A percentile compares a stretch with the other conserved stretches of the same genome.
Conservation (phyloP, 2,113 vertebrate genomes). For the Phylloscopus trochilus region DNA sequence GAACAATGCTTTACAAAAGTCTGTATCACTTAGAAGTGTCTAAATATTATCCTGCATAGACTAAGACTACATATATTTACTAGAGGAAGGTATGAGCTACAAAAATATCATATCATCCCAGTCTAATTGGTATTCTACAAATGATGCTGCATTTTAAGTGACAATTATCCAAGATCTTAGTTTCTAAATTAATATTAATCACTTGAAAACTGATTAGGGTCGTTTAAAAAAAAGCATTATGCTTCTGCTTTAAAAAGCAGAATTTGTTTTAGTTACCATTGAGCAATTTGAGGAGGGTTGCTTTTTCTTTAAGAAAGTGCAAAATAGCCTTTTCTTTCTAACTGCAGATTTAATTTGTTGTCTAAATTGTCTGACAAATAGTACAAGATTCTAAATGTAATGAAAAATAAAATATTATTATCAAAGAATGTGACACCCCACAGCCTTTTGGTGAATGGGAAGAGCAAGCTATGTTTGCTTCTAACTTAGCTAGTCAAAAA, state of each 20-base stretch:
- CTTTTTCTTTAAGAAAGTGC: background rate
- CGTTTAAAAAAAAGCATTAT: background rate
- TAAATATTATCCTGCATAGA: background rate
- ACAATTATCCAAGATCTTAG: background rate
- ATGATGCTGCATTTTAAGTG: background rate
- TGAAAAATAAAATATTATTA: background rate
- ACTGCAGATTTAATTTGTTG: background rate
- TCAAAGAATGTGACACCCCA: background rate
- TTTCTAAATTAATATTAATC: slow-evolving; percentile 24
- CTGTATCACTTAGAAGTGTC: background rate
- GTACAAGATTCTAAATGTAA: background rate
- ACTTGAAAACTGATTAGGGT: background rate
- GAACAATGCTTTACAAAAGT: background rate
- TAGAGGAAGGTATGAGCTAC: background rate
- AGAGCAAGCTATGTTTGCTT: background rate
- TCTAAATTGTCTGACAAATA: background rate
- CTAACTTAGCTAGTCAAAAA: background rate
- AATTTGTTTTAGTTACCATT: background rate
- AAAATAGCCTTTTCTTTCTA: background rate
- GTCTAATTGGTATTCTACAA: background rate
- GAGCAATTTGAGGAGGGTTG: background rate
- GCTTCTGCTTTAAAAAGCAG: background rate
- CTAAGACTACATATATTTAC: background rate
- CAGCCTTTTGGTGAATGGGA: background rate
- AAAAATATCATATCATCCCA: background rate